Percentiles rank a stretch among this genome's conserved stretches.
phyloP scores from a whole-genome alignment of 2,113 vertebrate genomes.

The Anhinga rufa region DNA sequence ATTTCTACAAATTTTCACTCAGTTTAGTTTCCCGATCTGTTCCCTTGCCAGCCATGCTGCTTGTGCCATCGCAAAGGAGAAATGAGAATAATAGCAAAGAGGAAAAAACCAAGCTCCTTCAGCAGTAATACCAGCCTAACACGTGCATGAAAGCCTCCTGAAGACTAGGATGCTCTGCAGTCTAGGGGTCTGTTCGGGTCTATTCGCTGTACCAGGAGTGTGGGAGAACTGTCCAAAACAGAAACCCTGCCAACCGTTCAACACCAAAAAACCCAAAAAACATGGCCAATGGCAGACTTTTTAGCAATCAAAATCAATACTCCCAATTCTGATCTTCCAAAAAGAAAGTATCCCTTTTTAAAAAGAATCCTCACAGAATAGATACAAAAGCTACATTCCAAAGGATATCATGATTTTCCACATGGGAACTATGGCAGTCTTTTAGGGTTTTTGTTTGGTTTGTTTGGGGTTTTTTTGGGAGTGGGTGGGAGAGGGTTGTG shows the following conservation, averaged over 20 bases:
- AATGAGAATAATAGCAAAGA: neutral
- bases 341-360: neutral
- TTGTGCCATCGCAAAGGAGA: neutral
- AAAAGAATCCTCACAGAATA: neutral
- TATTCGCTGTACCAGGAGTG: neutral
- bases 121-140: neutral
- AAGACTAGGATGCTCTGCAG: neutral
- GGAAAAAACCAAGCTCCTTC: neutral
- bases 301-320: neutral
- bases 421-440: neutral
- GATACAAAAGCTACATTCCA: neutral
- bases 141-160: neutral
- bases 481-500: neutral
- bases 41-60: neutral
- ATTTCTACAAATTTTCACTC: neutral
- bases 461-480: neutral
- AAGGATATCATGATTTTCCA: neutral
- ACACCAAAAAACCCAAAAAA: neutral
- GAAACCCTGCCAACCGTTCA: neutral
- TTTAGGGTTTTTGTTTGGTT: neutral
- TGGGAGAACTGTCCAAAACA: neutral
- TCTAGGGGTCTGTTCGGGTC: neutral
- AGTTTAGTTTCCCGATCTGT: neutral
- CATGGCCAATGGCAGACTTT: neutral
- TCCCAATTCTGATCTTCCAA: neutral